These are phyloP conservation scores for Anthopleura xanthogrammica DNA, from an alignment of 92 coral and sea anemone species.

Conservation along the genomic window DNA sequence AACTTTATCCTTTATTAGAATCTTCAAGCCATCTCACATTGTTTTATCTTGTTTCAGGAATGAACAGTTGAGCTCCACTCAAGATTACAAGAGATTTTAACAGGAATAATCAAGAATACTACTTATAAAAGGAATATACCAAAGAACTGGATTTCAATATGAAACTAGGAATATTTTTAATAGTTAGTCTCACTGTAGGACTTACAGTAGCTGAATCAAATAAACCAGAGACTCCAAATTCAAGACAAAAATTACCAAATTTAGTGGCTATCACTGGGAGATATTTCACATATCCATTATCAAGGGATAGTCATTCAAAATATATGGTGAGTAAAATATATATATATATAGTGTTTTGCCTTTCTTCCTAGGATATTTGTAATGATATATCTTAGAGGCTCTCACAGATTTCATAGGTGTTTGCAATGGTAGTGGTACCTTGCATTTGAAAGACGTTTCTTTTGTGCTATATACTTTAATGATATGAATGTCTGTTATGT, in stretches of 20 bases:
- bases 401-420: too few relatives aligned
- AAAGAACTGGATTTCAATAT: conserved; percentile 6
- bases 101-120: conserved; percentile 2
- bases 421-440: too few relatives aligned
- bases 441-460: too few relatives aligned
- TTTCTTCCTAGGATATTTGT: too few relatives aligned
- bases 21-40: not conserved
- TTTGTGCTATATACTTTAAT: too few relatives aligned
- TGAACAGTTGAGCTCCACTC: conserved; percentile 1
- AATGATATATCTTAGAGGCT: too few relatives aligned
- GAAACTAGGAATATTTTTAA: conserved; percentile 25
- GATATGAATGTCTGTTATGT: too few relatives aligned
- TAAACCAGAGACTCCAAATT: not conserved
- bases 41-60: conserved; percentile 11
- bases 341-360: too few relatives aligned
- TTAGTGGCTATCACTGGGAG: conserved; percentile 83
- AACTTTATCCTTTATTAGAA: too few relatives aligned
- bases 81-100: not conserved
- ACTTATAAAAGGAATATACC: not conserved
- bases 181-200: not conserved
- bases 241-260: conserved; percentile 57
- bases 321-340: conserved; percentile 13
- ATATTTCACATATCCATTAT: conserved; percentile 64
- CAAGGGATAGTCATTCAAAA: conserved; percentile 37
- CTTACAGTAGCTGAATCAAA: conserved; percentile 5